A percentile compares a stretch with the other conserved stretches of the same genome.
Evolutionary conservation across 2,888 invertebrate species (phyloP).

Genomic region (Kryphioiulus occultus): DNA sequence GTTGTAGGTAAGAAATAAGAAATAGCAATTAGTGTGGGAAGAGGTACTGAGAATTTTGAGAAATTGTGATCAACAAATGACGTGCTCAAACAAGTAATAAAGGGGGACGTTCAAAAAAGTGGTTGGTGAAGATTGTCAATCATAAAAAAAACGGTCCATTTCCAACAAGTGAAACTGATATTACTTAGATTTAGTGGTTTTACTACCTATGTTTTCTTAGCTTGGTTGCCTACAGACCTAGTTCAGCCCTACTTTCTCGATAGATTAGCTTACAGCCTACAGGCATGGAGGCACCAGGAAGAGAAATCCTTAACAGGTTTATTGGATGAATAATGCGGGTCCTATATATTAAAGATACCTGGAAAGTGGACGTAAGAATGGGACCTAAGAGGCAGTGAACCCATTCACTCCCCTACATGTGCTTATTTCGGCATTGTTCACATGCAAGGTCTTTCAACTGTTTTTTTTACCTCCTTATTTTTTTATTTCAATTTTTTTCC

Average conservation of each 20-base stretch:
- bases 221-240: conserved; percentile 8
- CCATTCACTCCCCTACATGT: not conserved
- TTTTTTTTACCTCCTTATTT: not conserved
- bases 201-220: not conserved
- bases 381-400: conserved; percentile 18
- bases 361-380: not conserved
- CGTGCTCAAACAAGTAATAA: not conserved
- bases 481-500: not conserved
- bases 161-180: conserved; percentile 29
- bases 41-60: not conserved
- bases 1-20: too few relatives aligned
- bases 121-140: not conserved
- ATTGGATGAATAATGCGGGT: not conserved
- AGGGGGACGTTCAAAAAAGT: not conserved
- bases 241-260: conserved; percentile 29
- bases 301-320: conserved; percentile 15
- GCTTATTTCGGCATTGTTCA: not conserved
- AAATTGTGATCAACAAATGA: not conserved
- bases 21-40: not conserved
- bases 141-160: not conserved
- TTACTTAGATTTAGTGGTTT: not conserved
- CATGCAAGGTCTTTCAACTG: conserved; percentile 3
- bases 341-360: not conserved
- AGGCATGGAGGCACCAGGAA: conserved; percentile 9
- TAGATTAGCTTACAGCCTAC: conserved; percentile 4